Percentiles rank a stretch among this genome's conserved stretches.
phyloP scores from a whole-genome alignment of 1,140 invertebrate genomes.

The Sesamia nonagrioides region DNA sequence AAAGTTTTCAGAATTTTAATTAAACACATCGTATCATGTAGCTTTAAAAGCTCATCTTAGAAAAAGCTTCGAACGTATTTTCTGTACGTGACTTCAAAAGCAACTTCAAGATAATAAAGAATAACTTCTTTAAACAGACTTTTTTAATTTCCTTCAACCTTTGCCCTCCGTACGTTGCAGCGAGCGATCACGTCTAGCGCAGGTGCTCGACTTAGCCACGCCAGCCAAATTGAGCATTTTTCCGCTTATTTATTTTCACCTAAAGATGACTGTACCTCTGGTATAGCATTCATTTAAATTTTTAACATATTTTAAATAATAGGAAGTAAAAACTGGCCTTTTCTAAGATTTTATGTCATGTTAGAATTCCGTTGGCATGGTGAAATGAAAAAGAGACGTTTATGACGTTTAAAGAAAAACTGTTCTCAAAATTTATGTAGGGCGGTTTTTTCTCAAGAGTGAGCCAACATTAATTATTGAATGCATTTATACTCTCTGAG shows the following conservation, averaged over 20 bases:
- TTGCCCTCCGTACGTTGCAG: slow-evolving; percentile 44
- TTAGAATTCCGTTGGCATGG: not conserved
- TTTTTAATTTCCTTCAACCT: slow-evolving; percentile 62
- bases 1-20: too few relatives aligned
- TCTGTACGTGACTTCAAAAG: slow-evolving; percentile 54
- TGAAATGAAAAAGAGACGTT: not conserved
- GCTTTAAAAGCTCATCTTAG: not conserved
- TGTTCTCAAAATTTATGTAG: not conserved
- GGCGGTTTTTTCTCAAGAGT: not conserved
- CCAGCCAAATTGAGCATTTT: slow-evolving; percentile 64
- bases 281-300: slow-evolving; percentile 11
- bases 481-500: not conserved
- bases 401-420: not conserved
- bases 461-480: slow-evolving; percentile 29
- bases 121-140: slow-evolving; percentile 55
- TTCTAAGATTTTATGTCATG: not conserved
- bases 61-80: slow-evolving; percentile 46
- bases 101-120: slow-evolving; percentile 51
- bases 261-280: slow-evolving; percentile 22
- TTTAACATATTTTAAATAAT: not conserved
- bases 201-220: slow-evolving; percentile 60
- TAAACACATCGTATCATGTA: not conserved
- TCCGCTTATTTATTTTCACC: slow-evolving; percentile 56
- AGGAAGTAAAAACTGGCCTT: not conserved
- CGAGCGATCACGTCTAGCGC: slow-evolving; percentile 61